Conservation (phyloP, 2,113 vertebrate species). For the Mesitornis unicolor region DNA sequence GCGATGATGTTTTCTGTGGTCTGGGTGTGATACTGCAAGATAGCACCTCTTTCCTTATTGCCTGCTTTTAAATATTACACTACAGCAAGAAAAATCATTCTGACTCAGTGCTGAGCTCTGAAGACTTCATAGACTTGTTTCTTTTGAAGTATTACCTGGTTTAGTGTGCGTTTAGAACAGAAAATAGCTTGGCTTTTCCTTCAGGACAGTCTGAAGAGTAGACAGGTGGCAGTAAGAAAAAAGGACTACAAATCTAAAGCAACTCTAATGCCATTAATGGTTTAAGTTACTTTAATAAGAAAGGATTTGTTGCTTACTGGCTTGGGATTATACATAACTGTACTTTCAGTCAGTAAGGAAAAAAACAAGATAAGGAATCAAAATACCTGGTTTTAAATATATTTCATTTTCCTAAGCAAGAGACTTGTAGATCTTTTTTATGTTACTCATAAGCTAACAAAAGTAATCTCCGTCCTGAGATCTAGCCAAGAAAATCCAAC, state of each 20-base stretch:
- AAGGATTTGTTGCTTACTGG: constrained; percentile 40
- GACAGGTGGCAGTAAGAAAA: constrained; percentile 57
- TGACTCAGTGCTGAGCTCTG: background rate
- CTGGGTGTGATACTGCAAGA: background rate
- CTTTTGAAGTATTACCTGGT: background rate
- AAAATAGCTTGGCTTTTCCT: background rate
- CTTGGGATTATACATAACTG: background rate
- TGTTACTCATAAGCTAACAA: background rate
- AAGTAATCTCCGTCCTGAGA: background rate
- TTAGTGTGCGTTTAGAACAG: background rate
- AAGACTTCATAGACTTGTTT: background rate
- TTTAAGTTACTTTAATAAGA: constrained; percentile 53
- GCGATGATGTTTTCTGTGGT: background rate
- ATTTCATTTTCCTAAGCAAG: background rate
- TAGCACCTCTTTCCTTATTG: background rate
- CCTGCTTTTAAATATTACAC: background rate
- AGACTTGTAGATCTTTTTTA: background rate
- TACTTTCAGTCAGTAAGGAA: background rate
- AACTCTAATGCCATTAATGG: constrained; percentile 54
- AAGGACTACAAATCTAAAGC: constrained; percentile 43
- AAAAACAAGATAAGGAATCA: background rate
- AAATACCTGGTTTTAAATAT: background rate
- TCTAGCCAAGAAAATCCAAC: background rate
- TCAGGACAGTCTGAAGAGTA: background rate
- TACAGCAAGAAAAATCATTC: background rate